phyloP scores from a whole-genome alignment of 2,888 invertebrate genomes.

The Syritta pipiens region DNA sequence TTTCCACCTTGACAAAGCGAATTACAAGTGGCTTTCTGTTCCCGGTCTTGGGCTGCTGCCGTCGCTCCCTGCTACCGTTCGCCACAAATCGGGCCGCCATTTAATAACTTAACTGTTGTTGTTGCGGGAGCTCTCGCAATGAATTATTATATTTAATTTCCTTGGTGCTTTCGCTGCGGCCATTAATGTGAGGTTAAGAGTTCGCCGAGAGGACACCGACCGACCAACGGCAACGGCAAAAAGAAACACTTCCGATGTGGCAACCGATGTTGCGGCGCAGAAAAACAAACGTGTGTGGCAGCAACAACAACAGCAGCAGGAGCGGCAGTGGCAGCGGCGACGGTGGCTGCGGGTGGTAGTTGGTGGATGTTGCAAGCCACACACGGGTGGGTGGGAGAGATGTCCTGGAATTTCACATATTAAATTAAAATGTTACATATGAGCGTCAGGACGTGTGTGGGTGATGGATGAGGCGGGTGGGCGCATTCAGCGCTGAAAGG shows the following conservation, averaged over 20 bases:
- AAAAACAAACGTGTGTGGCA: slow-evolving; percentile 39
- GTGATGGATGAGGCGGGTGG: slow-evolving; percentile 23
- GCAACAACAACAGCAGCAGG: no score
- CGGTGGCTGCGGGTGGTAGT: slow-evolving; percentile 26
- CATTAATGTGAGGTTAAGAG: slow-evolving; percentile 66
- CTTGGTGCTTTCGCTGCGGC: slow-evolving; percentile 67
- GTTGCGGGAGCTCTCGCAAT: slow-evolving; percentile 63
- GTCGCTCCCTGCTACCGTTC: slow-evolving; percentile 19
- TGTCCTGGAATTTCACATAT: slow-evolving; percentile 60
- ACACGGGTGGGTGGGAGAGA: slow-evolving; percentile 12
- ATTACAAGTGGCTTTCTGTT: slow-evolving; percentile 68
- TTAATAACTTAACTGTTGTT: slow-evolving; percentile 68
- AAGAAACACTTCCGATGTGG: slow-evolving; percentile 24
- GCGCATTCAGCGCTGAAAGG: not conserved
- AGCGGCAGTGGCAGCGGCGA: no score
- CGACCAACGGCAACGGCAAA: slow-evolving; percentile 14
- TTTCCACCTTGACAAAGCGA: slow-evolving; percentile 63
- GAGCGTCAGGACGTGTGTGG: slow-evolving; percentile 8
- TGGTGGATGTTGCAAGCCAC: slow-evolving; percentile 44
- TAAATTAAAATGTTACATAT: slow-evolving; percentile 58
- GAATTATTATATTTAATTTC: slow-evolving; percentile 70
- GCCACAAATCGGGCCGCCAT: slow-evolving; percentile 45
- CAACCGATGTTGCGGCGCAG: slow-evolving; percentile 48
- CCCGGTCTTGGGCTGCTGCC: slow-evolving; percentile 47
- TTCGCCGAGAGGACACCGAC: no score